Evolutionary conservation across 2,113 vertebrate genomes (phyloP).

Genomic region (Semicossyphus pulcher): DNA sequence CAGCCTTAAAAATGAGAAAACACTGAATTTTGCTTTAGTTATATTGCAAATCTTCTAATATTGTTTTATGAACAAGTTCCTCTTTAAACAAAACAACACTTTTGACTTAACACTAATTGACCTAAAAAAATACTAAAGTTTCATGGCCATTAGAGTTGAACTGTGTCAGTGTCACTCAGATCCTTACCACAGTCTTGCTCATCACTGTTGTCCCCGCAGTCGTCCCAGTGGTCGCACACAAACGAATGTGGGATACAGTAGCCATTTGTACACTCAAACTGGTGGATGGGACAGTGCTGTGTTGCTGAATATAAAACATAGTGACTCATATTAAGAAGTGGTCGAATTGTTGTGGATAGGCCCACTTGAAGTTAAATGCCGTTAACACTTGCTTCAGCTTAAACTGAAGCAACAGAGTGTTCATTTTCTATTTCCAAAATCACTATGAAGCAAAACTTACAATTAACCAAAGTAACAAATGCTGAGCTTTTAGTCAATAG

Average conservation of each 20-base stretch:
- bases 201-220: slow-evolving; percentile 83
- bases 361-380: not conserved
- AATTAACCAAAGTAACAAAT: too few relatives aligned
- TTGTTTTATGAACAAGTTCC: not conserved
- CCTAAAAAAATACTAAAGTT: not conserved
- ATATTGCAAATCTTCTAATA: not conserved
- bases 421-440: too few relatives aligned
- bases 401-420: not conserved
- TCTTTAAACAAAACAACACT: too few relatives aligned
- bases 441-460: too few relatives aligned
- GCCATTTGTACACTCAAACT: slow-evolving; percentile 79
- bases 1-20: not conserved
- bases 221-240: slow-evolving; percentile 81
- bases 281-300: slow-evolving; percentile 69
- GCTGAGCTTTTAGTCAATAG: too few relatives aligned
- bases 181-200: slow-evolving; percentile 79
- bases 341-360: not conserved
- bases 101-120: not conserved
- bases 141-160: too few relatives aligned
- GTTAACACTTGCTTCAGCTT: not conserved
- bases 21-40: not conserved
- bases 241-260: slow-evolving; percentile 73
- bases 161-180: not conserved
- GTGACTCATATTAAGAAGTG: not conserved
- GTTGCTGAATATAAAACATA: slow-evolving; percentile 48